Evolutionary conservation across 2,113 vertebrate genomes (phyloP).

Genomic region (Thalassarche chlororhynchos): DNA sequence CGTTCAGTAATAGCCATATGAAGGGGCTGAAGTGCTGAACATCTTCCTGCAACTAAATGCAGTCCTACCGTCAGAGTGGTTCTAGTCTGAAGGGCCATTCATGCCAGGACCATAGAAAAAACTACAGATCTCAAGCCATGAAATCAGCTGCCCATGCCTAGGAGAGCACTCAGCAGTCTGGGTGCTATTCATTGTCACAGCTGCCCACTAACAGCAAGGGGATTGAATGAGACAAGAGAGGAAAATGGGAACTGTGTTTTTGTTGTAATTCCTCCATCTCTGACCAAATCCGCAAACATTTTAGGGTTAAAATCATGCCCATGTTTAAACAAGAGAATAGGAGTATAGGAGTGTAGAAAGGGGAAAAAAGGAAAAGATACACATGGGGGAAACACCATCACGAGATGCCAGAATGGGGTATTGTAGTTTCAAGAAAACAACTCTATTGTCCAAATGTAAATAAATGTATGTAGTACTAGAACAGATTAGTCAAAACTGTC

Average conservation of each 20-base stretch:
- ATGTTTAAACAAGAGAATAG: not conserved
- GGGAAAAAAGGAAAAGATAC: not conserved
- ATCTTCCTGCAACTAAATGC: not conserved
- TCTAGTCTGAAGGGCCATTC: not conserved
- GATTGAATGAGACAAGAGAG: not conserved
- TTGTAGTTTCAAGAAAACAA: not conserved
- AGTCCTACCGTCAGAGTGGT: not conserved
- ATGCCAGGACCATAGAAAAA: not conserved
- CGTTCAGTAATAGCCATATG: not conserved
- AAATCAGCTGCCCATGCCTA: not conserved
- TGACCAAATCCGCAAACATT: not conserved
- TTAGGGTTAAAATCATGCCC: not conserved
- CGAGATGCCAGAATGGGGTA: not conserved
- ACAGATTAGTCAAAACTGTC: not conserved
- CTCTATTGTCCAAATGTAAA: not conserved
- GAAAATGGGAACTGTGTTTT: rapidly evolving
- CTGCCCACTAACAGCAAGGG: not conserved
- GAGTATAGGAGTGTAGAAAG: not conserved
- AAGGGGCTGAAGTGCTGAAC: not conserved
- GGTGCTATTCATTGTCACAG: not conserved
- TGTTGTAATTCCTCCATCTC: not conserved
- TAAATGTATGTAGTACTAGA: not conserved
- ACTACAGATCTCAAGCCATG: not conserved
- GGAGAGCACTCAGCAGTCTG: not conserved
- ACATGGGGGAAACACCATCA: not conserved